These are phyloP conservation scores for Cryptocephalus primarius DNA, from an alignment of 2,888 invertebrate species.

Conservation along the genomic window DNA sequence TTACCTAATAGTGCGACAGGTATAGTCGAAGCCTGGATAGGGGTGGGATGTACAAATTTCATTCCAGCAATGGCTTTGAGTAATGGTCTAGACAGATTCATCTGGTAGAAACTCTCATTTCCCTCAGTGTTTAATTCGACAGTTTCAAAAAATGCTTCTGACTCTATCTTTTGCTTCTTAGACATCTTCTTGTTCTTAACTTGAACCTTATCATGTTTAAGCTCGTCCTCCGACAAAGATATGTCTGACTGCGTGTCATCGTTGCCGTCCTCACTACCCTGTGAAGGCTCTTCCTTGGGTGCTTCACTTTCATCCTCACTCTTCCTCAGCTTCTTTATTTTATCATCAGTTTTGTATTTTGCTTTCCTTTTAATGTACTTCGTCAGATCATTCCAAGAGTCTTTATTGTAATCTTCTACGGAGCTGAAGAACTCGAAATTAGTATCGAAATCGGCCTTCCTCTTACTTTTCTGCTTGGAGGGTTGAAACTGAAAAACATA, in stretches of 20 bases:
- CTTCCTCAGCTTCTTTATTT: conserved; percentile 54
- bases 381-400: conserved; percentile 34
- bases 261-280: conserved; percentile 39
- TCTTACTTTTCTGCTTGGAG: conserved; percentile 56
- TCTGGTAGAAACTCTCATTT: conserved; percentile 71
- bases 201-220: conserved; percentile 59
- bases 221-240: conserved; percentile 66
- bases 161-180: conserved; percentile 29
- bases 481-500: conserved; percentile 66
- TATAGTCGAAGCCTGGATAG: conserved; percentile 91
- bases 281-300: conserved; percentile 24
- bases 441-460: conserved; percentile 66
- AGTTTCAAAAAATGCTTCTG: conserved; percentile 40
- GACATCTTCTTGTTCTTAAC: conserved; percentile 52
- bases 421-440: conserved; percentile 72
- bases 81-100: conserved; percentile 91
- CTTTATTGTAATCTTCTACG: conserved; percentile 68
- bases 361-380: conserved; percentile 49
- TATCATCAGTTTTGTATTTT: conserved; percentile 73
- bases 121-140: conserved; percentile 54
- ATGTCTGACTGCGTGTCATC: conserved; percentile 44
- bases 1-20: conserved; percentile 76
- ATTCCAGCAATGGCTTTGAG: conserved; percentile 82
- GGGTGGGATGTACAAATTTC: conserved; percentile 90
- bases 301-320: conserved; percentile 36